Conservation (phyloP, 2,888 invertebrate species). For the Archips xylosteana region DNA sequence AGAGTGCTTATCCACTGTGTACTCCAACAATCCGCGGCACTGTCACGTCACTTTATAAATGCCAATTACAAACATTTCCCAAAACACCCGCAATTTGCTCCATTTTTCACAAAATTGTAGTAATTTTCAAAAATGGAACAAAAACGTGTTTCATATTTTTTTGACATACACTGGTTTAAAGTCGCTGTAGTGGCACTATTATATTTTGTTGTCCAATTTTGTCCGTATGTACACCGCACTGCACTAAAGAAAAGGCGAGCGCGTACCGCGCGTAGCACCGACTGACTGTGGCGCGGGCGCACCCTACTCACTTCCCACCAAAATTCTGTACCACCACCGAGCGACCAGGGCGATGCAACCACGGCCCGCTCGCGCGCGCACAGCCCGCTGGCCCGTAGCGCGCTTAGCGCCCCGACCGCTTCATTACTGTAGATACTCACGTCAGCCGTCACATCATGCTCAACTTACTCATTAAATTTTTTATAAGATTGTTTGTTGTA, state of each 20-base stretch:
- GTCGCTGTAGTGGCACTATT: constrained; percentile 63
- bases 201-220: constrained; percentile 56
- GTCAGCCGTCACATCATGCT: not conserved
- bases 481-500: not conserved
- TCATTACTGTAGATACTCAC: not conserved
- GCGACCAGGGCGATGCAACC: constrained; percentile 61
- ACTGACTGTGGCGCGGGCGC: constrained; percentile 80
- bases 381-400: not conserved
- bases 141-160: constrained; percentile 55
- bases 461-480: not conserved
- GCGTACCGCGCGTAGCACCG: constrained; percentile 73
- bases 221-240: constrained; percentile 41
- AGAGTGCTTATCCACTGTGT: constrained; percentile 71
- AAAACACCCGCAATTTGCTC: constrained; percentile 60
- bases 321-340: constrained; percentile 80
- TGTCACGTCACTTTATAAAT: constrained; percentile 82
- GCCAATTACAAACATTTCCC: constrained; percentile 83
- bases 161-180: constrained; percentile 73
- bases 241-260: constrained; percentile 67
- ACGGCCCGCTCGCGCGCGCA: constrained; percentile 62
- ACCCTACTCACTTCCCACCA: constrained; percentile 84
- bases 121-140: constrained; percentile 51
- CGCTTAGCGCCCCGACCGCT: not conserved
- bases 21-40: constrained; percentile 68
- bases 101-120: constrained; percentile 48